These are phyloP conservation scores for Neomorphus geoffroyi DNA, from an alignment of 2,797 vertebrate genomes.

Conservation along the genomic window DNA sequence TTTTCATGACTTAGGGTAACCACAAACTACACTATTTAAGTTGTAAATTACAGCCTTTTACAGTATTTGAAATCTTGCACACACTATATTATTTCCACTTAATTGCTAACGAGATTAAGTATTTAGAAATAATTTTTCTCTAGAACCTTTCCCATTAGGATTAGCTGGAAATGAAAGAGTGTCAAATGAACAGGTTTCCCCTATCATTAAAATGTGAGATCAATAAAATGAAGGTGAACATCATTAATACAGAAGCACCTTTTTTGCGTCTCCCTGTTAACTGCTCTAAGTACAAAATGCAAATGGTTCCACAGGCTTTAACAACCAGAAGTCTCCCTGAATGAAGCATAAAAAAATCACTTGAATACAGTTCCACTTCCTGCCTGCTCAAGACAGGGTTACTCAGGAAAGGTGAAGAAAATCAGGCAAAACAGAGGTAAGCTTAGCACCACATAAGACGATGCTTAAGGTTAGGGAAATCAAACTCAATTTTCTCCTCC, in stretches of 20 bases:
- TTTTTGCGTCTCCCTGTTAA: not conserved
- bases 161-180: conserved; percentile 19
- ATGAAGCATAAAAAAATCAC: not conserved
- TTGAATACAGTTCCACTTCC: not conserved
- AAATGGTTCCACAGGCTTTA: not conserved
- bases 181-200: not conserved
- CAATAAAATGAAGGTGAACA: conserved; percentile 12
- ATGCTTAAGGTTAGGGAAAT: not conserved
- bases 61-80: not conserved
- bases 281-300: not conserved
- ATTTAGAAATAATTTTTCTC: conserved; percentile 26
- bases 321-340: not conserved
- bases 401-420: not conserved
- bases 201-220: not conserved
- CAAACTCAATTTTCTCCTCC: not conserved
- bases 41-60: not conserved
- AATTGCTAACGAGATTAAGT: conserved; percentile 13
- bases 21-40: conserved; percentile 1
- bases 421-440: not conserved
- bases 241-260: not conserved
- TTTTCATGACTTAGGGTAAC: conserved; percentile 6
- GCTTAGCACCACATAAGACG: not conserved
- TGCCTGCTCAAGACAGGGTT: not conserved
- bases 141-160: conserved; percentile 5
- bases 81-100: not conserved